phyloP scores from a whole-genome alignment of 2,888 invertebrate genomes.

The Helicoverpa assulta region DNA sequence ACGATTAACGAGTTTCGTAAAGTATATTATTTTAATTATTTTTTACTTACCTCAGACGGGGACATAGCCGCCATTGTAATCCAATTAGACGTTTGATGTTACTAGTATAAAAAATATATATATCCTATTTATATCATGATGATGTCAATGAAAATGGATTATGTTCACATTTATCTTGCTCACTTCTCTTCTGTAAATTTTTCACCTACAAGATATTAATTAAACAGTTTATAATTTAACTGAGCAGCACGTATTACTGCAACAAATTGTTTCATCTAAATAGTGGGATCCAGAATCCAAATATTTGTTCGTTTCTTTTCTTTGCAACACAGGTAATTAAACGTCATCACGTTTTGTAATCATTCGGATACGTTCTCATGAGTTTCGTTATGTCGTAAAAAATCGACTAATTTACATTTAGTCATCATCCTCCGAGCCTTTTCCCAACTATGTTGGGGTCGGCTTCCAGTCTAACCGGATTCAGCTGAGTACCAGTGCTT shows the following conservation, averaged over 20 bases:
- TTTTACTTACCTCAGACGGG: slow-evolving; percentile 93
- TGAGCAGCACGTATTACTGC: too few relatives aligned
- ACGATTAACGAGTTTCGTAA: slow-evolving; percentile 28
- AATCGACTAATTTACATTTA: slow-evolving; percentile 19
- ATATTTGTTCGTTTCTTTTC: background rate
- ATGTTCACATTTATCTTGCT: background rate
- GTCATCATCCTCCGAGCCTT: too few relatives aligned
- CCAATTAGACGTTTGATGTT: slow-evolving; percentile 85
- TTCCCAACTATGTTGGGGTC: too few relatives aligned
- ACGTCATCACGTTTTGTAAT: slow-evolving; percentile 6
- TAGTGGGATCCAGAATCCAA: background rate
- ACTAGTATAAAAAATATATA: slow-evolving; percentile 66
- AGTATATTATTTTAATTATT: slow-evolving; percentile 71
- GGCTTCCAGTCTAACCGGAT: too few relatives aligned
- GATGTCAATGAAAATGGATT: background rate
- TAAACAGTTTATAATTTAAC: background rate
- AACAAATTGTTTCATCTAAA: too few relatives aligned
- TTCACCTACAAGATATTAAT: background rate
- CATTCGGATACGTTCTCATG: slow-evolving; percentile 18
- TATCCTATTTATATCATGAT: slow-evolving; percentile 1
- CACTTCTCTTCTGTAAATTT: background rate
- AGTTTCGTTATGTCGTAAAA: background rate
- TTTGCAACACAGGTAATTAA: slow-evolving; percentile 31
- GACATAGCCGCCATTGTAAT: slow-evolving; percentile 94
- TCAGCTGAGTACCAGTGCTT: too few relatives aligned